Percentiles rank a stretch among this genome's conserved stretches.
Evolutionary conservation across 1,140 invertebrate genomes (phyloP).

Genomic region (Bombus superbus): DNA sequence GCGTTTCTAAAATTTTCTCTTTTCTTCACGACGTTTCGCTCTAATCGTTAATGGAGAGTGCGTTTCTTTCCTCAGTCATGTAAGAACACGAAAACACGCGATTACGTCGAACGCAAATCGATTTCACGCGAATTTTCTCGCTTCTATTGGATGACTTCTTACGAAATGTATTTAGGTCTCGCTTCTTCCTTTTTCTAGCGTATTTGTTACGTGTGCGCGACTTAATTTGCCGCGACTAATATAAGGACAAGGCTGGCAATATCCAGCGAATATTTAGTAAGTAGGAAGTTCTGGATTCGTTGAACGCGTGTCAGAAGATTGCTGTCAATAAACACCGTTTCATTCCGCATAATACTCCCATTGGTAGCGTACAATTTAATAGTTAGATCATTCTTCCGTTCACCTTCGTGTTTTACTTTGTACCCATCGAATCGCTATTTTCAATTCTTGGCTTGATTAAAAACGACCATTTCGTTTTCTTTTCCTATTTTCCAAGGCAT

Average conservation of each 20-base stretch:
- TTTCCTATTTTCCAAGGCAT: neutral
- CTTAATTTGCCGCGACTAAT: neutral
- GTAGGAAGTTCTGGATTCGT: neutral
- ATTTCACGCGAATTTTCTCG: conserved; percentile 1
- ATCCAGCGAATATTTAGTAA: neutral
- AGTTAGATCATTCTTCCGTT: conserved; percentile 78
- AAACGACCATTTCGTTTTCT: neutral
- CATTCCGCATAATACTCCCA: conserved; percentile 47
- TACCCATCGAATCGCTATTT: conserved; percentile 8
- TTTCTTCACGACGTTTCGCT: neutral
- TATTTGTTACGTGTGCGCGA: conserved; percentile 2
- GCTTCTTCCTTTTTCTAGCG: neutral
- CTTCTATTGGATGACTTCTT: neutral
- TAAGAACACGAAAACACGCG: neutral
- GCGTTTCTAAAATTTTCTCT: neutral
- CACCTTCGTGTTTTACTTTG: conserved; percentile 71
- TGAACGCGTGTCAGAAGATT: conserved; percentile 1
- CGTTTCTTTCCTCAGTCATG: neutral
- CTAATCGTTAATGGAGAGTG: neutral
- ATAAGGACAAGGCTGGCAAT: neutral
- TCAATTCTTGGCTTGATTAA: neutral
- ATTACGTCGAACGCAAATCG: neutral
- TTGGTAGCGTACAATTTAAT: conserved; percentile 52
- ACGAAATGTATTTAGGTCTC: neutral
- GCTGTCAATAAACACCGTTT: conserved; percentile 38